phyloP scores from a whole-genome alignment of 2,113 vertebrate genomes.

The Penelope pileata region DNA sequence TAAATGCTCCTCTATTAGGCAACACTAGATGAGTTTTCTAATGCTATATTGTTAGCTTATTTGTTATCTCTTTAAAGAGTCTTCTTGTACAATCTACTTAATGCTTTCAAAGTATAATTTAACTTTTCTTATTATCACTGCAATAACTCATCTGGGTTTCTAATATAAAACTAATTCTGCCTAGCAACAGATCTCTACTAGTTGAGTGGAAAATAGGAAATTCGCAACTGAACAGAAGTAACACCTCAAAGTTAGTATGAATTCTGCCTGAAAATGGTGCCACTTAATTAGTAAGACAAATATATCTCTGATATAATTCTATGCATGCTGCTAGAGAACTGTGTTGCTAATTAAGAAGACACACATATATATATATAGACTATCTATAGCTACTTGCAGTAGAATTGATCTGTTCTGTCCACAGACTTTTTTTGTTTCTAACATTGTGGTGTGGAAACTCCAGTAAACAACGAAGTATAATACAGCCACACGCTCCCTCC shows the following conservation, averaged over 20 bases:
- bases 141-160: background rate
- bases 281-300: background rate
- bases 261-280: background rate
- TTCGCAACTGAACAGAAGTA: background rate
- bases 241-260: background rate
- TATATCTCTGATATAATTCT: background rate
- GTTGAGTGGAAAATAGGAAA: background rate
- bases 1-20: background rate
- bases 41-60: background rate
- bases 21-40: background rate
- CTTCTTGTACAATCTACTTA: background rate
- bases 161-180: background rate
- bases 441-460: background rate
- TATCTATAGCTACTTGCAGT: background rate
- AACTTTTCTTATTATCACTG: background rate
- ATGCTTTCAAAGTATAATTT: background rate
- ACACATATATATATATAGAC: background rate
- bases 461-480: background rate
- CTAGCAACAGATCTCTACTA: background rate
- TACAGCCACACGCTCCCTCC: background rate
- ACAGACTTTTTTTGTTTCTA: background rate
- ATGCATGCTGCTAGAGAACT: background rate
- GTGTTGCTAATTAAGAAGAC: rapidly evolving
- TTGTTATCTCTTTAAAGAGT: background rate
- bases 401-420: background rate